These are phyloP conservation scores for Buathra laborator DNA, from an alignment of 2,888 invertebrate species.

Conservation along the genomic window DNA sequence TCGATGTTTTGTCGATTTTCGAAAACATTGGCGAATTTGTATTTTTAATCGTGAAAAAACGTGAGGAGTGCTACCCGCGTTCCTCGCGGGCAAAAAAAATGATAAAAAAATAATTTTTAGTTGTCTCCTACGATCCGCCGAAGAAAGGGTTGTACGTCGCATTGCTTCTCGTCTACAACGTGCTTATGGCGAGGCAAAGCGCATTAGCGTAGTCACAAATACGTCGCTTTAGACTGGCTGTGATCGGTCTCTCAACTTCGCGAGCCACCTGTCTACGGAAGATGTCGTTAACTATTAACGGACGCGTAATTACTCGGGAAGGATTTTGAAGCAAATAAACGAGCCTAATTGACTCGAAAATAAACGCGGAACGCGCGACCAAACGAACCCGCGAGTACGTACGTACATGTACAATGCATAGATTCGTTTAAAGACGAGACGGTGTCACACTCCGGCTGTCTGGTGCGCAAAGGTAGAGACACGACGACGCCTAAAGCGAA, in stretches of 20 bases:
- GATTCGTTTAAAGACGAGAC: constrained; percentile 33
- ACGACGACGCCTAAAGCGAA: constrained; percentile 56
- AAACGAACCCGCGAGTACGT: constrained; percentile 41
- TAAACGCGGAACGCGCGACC: constrained; percentile 77
- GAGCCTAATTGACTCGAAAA: constrained; percentile 84
- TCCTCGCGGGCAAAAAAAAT: background rate
- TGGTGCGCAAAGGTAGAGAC: constrained; percentile 1
- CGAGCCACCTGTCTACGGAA: constrained; percentile 82
- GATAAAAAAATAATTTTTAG: background rate
- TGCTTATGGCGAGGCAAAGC: constrained; percentile 48
- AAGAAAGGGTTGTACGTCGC: constrained; percentile 6
- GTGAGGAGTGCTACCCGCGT: too few species aligned
- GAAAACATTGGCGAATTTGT: too few species aligned
- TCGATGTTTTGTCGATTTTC: too few species aligned
- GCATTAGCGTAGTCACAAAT: constrained; percentile 60
- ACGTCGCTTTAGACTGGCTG: constrained; percentile 53
- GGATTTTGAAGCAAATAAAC: constrained; percentile 82
- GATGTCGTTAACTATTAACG: constrained; percentile 83
- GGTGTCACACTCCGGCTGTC: constrained; percentile 61
- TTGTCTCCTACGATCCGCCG: background rate
- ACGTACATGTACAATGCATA: constrained; percentile 37
- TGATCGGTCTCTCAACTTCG: constrained; percentile 74
- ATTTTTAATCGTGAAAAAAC: too few species aligned
- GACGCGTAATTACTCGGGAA: constrained; percentile 82
- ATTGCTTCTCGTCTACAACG: constrained; percentile 38